Base-by-base conservation (phyloP, 1,140 invertebrate genomes). In the Apis cerana region DNA sequence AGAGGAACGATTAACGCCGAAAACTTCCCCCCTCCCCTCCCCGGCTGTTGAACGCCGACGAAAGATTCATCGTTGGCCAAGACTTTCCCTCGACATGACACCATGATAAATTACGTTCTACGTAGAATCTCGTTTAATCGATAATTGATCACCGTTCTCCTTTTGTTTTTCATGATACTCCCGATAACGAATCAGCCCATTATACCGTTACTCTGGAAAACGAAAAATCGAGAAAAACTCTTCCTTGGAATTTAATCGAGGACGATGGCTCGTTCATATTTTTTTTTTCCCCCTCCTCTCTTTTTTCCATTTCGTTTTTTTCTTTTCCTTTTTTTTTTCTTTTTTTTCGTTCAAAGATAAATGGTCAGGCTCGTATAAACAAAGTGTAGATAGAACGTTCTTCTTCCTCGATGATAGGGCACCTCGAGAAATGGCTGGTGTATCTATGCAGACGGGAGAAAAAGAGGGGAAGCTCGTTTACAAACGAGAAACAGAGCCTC, bases 401-500 rank as follows among this genome's bases (percentile, higher is more conserved):
- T 43, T 43, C 4, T 43, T 43, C 4, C 33, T 43, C 33, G 33
- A 43, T 43, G 33, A 43, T 43, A 43, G 33, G 33, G 33, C 33
- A 43, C 4, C 33, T 43, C 33, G 33, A 43, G 33, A 43, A 43
- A 43, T 43, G 33, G 33, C 4, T 43, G 33, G 33, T 43, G 76
- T 77, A 67, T 50, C 82, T 56, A 67, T 76, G 69, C 72, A 83
- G 74, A 62, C 21, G n/a, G 33, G 33, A 2, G 21, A 43, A 52
- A 27, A 54, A 70, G 33, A 48, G 33, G 83, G 65, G 71, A 56
- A 68, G 89, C 90, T 90, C 89, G 91, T 92, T 91, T 92, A 91
- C 91, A 92, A 92, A 91, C 86, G 89, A 88, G 86, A 86, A 90
- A 91, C 89, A 91, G 90, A 91, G 87, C 85, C 87, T 82, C 84